phyloP scores from a whole-genome alignment of 2,797 vertebrate species.

The Podarcis lilfordi region DNA sequence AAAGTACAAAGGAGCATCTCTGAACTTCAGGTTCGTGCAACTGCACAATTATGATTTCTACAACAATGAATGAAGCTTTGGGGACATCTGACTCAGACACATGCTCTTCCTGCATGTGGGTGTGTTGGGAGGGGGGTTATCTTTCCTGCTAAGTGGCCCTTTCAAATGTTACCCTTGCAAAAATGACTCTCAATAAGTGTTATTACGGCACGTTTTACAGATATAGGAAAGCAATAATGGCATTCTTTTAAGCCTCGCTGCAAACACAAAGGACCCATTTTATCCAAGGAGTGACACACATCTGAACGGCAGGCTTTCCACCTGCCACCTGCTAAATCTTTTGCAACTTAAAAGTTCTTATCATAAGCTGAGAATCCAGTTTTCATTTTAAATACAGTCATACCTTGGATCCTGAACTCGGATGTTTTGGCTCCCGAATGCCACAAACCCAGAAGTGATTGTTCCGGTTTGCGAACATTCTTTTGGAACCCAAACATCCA shows the following conservation, averaged over 20 bases:
- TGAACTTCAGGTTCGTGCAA: neutral
- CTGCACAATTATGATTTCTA: neutral
- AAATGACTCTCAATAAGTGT: neutral
- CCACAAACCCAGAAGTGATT: no score
- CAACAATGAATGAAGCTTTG: neutral
- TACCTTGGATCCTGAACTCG: no score
- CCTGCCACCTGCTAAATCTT: neutral
- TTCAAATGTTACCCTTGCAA: conserved; percentile 39
- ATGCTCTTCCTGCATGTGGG: neutral
- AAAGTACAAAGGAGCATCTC: neutral
- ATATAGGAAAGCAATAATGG: neutral
- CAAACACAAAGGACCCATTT: neutral
- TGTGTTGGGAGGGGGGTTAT: no score
- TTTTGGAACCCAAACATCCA: no score
- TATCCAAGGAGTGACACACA: neutral
- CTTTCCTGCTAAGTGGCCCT: neutral
- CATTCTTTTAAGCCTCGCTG: neutral
- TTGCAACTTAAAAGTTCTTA: neutral
- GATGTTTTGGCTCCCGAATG: no score
- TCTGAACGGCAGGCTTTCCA: neutral
- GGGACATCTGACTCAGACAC: conserved; percentile 44
- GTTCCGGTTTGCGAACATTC: no score
- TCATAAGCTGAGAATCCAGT: neutral
- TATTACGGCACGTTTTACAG: neutral
- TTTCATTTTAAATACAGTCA: neutral